These are phyloP conservation scores for Acanthurus leucopareius DNA, from an alignment of 2,797 vertebrate genomes.

Conservation along the genomic window DNA sequence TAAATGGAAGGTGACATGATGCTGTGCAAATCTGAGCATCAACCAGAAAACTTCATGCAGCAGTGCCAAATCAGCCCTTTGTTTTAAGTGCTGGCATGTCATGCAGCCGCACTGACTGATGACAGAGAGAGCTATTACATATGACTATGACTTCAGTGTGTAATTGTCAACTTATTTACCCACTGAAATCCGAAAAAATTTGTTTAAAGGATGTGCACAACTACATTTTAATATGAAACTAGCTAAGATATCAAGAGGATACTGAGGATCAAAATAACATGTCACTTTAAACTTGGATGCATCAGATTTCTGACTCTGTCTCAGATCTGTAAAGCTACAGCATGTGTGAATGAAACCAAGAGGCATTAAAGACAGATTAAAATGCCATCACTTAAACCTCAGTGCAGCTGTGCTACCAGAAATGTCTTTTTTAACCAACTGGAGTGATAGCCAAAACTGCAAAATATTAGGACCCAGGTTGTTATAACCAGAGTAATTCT, in stretches of 20 bases:
- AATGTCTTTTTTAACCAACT: neutral
- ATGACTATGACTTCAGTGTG: neutral
- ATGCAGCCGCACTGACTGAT: neutral
- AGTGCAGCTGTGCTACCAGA: neutral
- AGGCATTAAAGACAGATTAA: neutral
- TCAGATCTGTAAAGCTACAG: neutral
- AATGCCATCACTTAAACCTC: neutral
- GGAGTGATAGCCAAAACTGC: neutral
- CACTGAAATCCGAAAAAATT: neutral
- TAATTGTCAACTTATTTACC: constrained; percentile 3
- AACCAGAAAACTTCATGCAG: constrained; percentile 25
- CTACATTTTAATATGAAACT: neutral
- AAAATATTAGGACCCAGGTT: neutral
- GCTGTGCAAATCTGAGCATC: constrained; percentile 2
- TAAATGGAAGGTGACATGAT: constrained; percentile 21
- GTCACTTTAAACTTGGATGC: neutral
- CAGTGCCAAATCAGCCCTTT: constrained; percentile 5
- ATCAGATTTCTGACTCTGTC: neutral
- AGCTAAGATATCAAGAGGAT: neutral
- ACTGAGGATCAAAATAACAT: neutral
- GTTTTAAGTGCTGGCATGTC: constrained; percentile 3
- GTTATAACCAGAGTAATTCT: neutral
- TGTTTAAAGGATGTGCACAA: neutral
- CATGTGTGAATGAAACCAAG: neutral
- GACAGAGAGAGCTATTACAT: constrained; percentile 8